Base-by-base conservation (phyloP, 1,140 invertebrate genomes). In the Eupeodes corollae region DNA sequence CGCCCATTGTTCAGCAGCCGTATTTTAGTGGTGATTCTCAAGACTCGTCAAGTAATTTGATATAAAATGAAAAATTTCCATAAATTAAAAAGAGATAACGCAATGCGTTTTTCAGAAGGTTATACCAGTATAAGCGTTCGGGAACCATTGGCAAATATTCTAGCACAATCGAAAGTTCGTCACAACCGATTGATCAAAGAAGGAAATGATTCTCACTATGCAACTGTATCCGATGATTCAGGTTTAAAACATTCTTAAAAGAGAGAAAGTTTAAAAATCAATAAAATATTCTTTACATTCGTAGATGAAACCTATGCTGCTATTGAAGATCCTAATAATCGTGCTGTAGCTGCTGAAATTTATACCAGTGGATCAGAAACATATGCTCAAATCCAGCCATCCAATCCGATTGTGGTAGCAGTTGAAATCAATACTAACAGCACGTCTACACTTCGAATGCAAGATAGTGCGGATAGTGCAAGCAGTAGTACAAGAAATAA, bases 41-140 rank as follows among this genome's bases (percentile, higher is more conserved):
- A 51, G 86, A 89, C 69, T 89, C 82, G 12, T 79, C 83, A 38
- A 86, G 84, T 86, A 70, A 72, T 75, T 69, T 46, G 49, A 42
- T n/a, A 21, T 40, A n/a, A 35, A n/a, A 31, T 41, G 12, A 14
- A n/a, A n/a, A n/a, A n/a, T n/a, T n/a, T n/a, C n/a, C n/a, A n/a
- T n/a, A n/a, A n/a, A n/a, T n/a, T n/a, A n/a, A 15, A 46, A 44
- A 42, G 16, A 45, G 32, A 35, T 44, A 14, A 21, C 18, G 14
- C 19, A 41, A 49, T 38, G 34, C 55, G 21, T 32, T 50, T 72
- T 74, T 14, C 66, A 87, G 85, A 88, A 71, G 87, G 88, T 34
- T 92, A 92, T 57, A 91, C 88, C 1, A 90, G 87, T 58, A 91
- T 91, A 54, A 91, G 86, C 59, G 89, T 92, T 2, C 73, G 88